Conservation (phyloP, 2,113 vertebrate genomes). For the Redunca redunca region DNA sequence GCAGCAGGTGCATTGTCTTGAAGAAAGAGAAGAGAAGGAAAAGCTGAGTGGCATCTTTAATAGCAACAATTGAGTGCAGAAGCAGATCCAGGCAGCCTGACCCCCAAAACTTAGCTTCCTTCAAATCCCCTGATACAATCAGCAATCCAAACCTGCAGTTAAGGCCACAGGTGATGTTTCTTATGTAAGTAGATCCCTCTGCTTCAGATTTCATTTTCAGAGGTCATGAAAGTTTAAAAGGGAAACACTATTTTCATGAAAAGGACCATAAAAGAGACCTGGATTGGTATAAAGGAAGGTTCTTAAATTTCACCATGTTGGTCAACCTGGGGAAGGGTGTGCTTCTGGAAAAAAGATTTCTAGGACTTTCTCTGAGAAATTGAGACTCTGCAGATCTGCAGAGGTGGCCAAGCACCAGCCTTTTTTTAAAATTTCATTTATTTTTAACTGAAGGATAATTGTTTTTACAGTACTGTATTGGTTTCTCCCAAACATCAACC, state of each 20-base stretch:
- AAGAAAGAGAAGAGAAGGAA: not conserved
- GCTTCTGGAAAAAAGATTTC: not conserved
- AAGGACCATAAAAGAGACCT: not conserved
- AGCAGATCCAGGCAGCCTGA: not conserved
- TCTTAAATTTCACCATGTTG: not conserved
- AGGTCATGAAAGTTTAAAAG: not conserved
- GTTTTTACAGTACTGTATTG: not conserved
- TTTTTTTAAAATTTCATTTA: not conserved
- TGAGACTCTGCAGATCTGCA: not conserved
- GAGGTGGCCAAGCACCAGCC: not conserved
- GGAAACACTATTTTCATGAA: not conserved
- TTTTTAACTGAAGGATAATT: not conserved
- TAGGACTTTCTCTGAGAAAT: not conserved
- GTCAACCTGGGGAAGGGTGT: not conserved
- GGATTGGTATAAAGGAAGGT: not conserved
- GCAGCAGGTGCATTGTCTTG: not conserved
- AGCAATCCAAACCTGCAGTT: accelerated
- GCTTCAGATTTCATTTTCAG: not conserved
- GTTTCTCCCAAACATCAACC: not conserved
- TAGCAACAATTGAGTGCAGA: not conserved
- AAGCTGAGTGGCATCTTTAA: not conserved
- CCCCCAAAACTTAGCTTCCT: not conserved
- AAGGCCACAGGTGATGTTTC: not conserved
- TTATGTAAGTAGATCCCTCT: not conserved
- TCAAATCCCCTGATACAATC: not conserved